These are phyloP conservation scores for Helicoverpa assulta DNA, from an alignment of 2,888 invertebrate genomes.

Conservation along the genomic window DNA sequence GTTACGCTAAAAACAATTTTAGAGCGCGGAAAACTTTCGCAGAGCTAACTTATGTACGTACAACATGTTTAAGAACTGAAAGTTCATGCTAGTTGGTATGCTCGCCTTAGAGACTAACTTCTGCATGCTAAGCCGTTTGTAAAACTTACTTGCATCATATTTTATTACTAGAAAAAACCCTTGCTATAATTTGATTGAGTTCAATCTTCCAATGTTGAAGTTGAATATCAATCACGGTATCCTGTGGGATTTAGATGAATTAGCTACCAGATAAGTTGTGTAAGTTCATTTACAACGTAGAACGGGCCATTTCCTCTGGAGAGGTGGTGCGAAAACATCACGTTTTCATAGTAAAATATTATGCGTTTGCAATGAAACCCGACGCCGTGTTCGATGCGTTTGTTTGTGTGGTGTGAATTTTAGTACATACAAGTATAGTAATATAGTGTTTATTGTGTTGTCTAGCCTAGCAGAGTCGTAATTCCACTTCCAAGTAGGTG, in stretches of 20 bases:
- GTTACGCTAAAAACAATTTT: slow-evolving; percentile 64
- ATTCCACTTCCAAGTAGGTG: slow-evolving; percentile 44
- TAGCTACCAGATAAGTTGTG: slow-evolving; percentile 39
- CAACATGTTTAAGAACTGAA: slow-evolving; percentile 50
- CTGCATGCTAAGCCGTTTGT: slow-evolving; percentile 19
- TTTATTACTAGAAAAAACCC: slow-evolving; percentile 24
- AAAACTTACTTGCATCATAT: slow-evolving; percentile 5
- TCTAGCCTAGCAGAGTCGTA: slow-evolving; percentile 46
- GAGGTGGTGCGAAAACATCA: slow-evolving; percentile 68
- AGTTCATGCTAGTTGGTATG: slow-evolving; percentile 38
- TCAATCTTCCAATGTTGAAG: slow-evolving; percentile 9
- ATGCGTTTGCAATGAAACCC: slow-evolving; percentile 70
- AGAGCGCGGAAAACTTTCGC: slow-evolving; percentile 56
- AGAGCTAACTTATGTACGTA: slow-evolving; percentile 44
- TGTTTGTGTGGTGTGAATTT: slow-evolving; percentile 60
- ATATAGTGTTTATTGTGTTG: slow-evolving; percentile 60
- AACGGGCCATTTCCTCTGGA: slow-evolving; percentile 57
- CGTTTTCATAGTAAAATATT: slow-evolving; percentile 75
- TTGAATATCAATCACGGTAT: slow-evolving; percentile 11
- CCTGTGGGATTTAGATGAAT: slow-evolving; percentile 22
- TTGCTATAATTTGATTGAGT: slow-evolving; percentile 14
- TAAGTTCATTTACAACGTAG: slow-evolving; percentile 36
- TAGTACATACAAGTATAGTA: slow-evolving; percentile 35
- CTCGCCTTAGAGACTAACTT: slow-evolving; percentile 38
- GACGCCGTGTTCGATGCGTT: slow-evolving; percentile 66